These are phyloP conservation scores for Ceyx cyanopectus DNA, from an alignment of 2,113 vertebrate genomes.

Conservation along the genomic window DNA sequence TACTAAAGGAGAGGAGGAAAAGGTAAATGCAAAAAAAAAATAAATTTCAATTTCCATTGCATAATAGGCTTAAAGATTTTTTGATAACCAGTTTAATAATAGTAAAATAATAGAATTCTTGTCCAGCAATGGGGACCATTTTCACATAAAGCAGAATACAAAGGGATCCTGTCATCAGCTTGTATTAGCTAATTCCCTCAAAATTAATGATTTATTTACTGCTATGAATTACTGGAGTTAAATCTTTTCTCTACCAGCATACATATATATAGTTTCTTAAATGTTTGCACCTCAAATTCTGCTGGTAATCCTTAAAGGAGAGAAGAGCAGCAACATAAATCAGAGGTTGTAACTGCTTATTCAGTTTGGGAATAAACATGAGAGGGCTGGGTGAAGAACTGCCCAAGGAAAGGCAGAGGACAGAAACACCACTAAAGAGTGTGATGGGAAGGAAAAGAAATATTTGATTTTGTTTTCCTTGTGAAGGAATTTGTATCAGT, in stretches of 20 bases:
- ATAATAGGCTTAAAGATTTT: neutral
- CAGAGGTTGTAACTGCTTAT: neutral
- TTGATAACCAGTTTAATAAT: neutral
- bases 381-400: neutral
- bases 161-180: neutral
- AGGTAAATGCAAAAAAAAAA: neutral
- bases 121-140: neutral
- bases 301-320: neutral
- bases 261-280: neutral
- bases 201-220: neutral
- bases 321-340: neutral
- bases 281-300: neutral
- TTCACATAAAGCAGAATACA: neutral
- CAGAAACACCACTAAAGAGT: neutral
- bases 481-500: neutral
- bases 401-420: neutral
- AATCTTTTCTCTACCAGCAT: neutral
- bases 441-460: neutral
- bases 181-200: neutral
- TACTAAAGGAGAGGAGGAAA: neutral
- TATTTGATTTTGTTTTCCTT: no score
- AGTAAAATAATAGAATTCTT: neutral
- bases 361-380: neutral
- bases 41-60: neutral
- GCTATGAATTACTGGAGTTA: neutral